Evolutionary conservation across 2,888 invertebrate species (phyloP), one percentile per base, ranked within the genome.

Genomic region (Therioaphis trifolii): DNA sequence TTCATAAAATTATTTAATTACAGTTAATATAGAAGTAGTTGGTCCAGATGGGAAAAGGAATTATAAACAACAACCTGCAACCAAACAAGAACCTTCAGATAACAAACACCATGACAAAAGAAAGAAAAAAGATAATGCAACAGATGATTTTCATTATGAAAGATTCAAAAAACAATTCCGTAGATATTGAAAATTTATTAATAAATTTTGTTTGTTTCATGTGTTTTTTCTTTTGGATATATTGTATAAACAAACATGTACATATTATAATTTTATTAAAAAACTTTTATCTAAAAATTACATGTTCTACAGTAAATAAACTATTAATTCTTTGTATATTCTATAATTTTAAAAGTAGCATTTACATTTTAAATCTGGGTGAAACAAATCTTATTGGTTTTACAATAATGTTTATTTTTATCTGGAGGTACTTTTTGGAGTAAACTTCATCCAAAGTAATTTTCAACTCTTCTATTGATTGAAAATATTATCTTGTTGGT

Each of bases 81-180:
- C 85, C 7, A 85, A 86, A 80, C 85, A 72, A 66, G 78, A 49
- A 35, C 63, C 35, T 85, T 29, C 35, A 52, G 66, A 82, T 35
- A 82, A 85, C 0, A 87, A 88, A 14, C 90, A 91, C 84, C 69
- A 84, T 86, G 84, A 85, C 0, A 87, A 89, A 86, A 84, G 87
- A 86, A 82, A 79, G 69, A 40, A 85, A 85, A 94, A 94, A 61
- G 97, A 97, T 88, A 94, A 96, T 87, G 98, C 98, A 0, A 97
- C 98, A 0, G 98, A 98, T 89, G 98, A 98, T 90, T 98, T 96
- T 88, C 96, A 98, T 89, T 98, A 96, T 90, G 98, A 98, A 89
- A 94, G 95, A 88, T 98, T 98, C 88, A 96, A 96, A 88, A 98
- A 97, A 89, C 97, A 98, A 88, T 97, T 98, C 89, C 91, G 96